Percentiles rank a stretch among this genome's conserved stretches.
These are phyloP conservation scores for Volucella inanis DNA, from an alignment of 2,888 invertebrate genomes.

Conservation along the genomic window DNA sequence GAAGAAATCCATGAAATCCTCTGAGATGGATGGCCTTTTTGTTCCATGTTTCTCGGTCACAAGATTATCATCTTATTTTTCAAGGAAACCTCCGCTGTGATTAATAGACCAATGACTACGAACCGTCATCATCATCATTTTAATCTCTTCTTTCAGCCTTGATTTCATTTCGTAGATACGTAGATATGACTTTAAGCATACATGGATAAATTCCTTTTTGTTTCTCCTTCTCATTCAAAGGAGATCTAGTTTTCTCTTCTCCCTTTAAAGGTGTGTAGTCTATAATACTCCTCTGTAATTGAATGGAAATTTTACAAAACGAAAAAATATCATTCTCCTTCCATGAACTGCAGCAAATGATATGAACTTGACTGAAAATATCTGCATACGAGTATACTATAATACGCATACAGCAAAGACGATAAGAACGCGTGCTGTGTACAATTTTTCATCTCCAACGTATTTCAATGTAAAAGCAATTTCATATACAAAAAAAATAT, in stretches of 20 bases:
- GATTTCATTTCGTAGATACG: conserved; percentile 67
- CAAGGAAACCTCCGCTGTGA: conserved; percentile 60
- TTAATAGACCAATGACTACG: conserved; percentile 71
- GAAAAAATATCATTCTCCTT: conserved; percentile 19
- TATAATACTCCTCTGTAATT: conserved; percentile 24
- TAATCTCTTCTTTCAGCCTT: conserved; percentile 62
- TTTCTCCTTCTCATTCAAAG: conserved; percentile 16
- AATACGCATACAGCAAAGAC: conserved; percentile 4
- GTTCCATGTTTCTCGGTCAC: conserved; percentile 70
- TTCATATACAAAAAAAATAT: conserved; percentile 15
- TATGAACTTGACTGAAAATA: not conserved
- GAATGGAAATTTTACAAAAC: conserved; percentile 48
- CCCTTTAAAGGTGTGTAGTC: conserved; percentile 37
- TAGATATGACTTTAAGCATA: too few species aligned
- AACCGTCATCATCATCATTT: conserved; percentile 59
- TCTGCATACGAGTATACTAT: conserved; percentile 12
- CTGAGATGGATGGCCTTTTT: conserved; percentile 70
- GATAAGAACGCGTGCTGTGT: conserved; percentile 62
- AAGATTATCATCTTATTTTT: conserved; percentile 69
- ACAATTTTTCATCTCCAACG: conserved; percentile 34
- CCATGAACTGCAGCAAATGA: conserved; percentile 42
- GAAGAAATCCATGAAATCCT: conserved; percentile 31
- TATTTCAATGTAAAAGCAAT: conserved; percentile 2
- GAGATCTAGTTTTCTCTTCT: conserved; percentile 50
- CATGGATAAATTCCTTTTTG: conserved; percentile 31